phyloP scores from a whole-genome alignment of 2,113 vertebrate species.

The Astur gentilis region DNA sequence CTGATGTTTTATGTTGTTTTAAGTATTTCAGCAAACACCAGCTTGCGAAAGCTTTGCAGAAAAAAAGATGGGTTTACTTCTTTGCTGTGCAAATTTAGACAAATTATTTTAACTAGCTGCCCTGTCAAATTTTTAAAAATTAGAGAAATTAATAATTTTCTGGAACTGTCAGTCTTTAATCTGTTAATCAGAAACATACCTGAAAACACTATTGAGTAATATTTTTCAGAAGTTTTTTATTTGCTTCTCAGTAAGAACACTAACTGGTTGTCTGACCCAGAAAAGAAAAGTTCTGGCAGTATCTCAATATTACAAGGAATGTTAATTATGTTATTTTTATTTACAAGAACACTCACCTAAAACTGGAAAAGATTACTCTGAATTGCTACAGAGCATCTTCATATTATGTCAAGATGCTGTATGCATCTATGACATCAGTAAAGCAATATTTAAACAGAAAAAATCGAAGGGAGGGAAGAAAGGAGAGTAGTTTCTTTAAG shows the following conservation, averaged over 20 bases:
- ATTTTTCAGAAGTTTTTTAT: background rate
- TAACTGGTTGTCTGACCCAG: background rate
- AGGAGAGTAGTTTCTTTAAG: background rate
- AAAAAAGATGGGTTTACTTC: background rate
- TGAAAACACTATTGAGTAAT: background rate
- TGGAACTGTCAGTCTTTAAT: background rate
- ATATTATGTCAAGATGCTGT: background rate
- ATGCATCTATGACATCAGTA: background rate
- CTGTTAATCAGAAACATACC: background rate
- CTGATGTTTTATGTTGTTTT: background rate
- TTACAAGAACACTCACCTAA: background rate
- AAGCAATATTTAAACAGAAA: background rate
- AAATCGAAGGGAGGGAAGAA: accelerated
- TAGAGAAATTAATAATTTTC: background rate
- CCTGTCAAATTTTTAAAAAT: background rate
- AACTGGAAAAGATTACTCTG: background rate
- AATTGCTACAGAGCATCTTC: background rate
- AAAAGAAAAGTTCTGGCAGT: background rate
- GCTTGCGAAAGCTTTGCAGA: background rate
- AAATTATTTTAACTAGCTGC: background rate
- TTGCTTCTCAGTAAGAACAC: background rate
- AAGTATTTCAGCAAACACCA: background rate
- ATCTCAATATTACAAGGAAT: background rate
- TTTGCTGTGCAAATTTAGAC: background rate
- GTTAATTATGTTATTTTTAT: background rate